Evolutionary conservation across 35 echinoderm and acorn worm species (phyloP), one percentile per base, ranked within the genome.

Genomic region (Apostichopus californicus): DNA sequence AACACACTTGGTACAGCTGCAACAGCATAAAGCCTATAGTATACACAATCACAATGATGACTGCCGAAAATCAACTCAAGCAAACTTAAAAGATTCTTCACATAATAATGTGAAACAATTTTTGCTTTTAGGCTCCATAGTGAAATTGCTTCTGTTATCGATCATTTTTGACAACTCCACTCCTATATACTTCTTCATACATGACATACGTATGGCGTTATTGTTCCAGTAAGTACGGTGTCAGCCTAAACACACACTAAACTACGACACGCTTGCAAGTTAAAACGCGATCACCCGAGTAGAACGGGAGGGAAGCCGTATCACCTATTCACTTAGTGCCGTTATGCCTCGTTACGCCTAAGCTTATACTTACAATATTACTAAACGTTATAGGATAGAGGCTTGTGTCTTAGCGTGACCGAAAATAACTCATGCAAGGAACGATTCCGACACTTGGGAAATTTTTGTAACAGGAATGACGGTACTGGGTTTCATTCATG

Each of bases 331-430:
- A 85, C 81, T 85, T 85, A 85, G 81, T 85, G 54, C 55, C 81
- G 81, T 85, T 85, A 17, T 85, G 81, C 81, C 81, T 85, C 81
- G 81, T 85, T 85, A 85, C 81, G 81, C 81, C 57, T 85, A 85
- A 59, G 81, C 81, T 85, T 85, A 85, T 58, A 24, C 57, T 56
- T 58, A 56, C 57, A 85, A 85, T 52, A 55, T 85, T 23, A 20
- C 54, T 58, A 59, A 85, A 58, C 55, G 57, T 58, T 85, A 59
- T 59, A 85, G 55, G 57, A 59, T 75, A 75, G 57, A 85, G 55
- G 81, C 81, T 56, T 24, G 24, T 52, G 57, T 59, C 55, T 54
- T 2, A 25, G 81, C 81, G 81, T 85, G 81, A 85, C 81, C 56
- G n/a, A 85, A 85, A 85, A 6, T n/a, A 56, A 63, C 21, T 85